A percentile compares a stretch with the other conserved stretches of the same genome.
These are phyloP conservation scores for Aspidapion aeneum DNA, from an alignment of 2,888 invertebrate genomes.

Conservation along the genomic window DNA sequence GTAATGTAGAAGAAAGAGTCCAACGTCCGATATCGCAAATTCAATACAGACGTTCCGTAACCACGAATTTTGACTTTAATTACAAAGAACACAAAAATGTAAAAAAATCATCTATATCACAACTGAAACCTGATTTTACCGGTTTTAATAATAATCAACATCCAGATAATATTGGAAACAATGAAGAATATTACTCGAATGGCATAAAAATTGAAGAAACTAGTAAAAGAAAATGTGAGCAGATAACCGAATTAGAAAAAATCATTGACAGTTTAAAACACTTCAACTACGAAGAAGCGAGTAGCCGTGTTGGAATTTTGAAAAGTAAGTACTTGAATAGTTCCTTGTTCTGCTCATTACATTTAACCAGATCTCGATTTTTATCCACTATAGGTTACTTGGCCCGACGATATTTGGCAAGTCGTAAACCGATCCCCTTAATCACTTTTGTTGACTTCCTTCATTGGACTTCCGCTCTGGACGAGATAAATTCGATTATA, in stretches of 20 bases:
- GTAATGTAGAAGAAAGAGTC: neutral
- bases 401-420: no score
- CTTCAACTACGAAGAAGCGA: neutral
- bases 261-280: neutral
- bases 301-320: constrained; percentile 8
- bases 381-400: no score
- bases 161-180: neutral
- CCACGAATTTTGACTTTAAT: neutral
- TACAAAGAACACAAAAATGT: neutral
- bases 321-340: constrained; percentile 6
- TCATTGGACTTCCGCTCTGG: no score
- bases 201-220: neutral
- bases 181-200: neutral
- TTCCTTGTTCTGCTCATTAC: neutral
- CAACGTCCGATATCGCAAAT: neutral
- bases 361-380: no score
- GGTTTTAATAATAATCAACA: neutral
- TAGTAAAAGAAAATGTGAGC: neutral
- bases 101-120: neutral
- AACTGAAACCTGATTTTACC: no score
- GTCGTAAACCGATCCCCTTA: no score
- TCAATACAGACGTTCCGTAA: neutral
- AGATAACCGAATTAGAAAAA: neutral
- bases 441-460: no score
- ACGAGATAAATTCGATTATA: no score